Conservation (phyloP, 1,140 invertebrate species). For the Drosophila hydei region DNA sequence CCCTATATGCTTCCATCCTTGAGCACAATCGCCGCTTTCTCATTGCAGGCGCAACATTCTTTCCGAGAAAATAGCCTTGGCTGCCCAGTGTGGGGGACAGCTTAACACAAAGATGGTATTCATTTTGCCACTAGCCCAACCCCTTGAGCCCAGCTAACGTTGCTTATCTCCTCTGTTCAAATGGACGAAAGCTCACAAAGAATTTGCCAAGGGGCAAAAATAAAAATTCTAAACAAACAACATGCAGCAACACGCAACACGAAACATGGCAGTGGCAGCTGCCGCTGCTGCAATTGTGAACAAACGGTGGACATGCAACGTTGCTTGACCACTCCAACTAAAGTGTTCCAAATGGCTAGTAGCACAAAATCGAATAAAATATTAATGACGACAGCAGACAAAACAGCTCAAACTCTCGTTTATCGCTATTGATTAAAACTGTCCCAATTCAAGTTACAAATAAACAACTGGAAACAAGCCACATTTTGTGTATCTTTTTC, state of each 20-base stretch:
- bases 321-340: background rate
- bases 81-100: conserved; percentile 40
- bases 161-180: conserved; percentile 50
- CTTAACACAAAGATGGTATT: conserved; percentile 57
- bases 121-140: conserved; percentile 22
- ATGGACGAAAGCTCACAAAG: conserved; percentile 41
- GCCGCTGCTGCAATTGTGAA: conserved; percentile 25
- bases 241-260: conserved; percentile 36
- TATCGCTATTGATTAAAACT: background rate
- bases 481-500: background rate
- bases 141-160: conserved; percentile 6
- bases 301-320: conserved; percentile 55
- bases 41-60: conserved; percentile 47
- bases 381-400: background rate
- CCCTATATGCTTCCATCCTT: background rate
- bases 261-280: conserved; percentile 56
- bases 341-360: conserved; percentile 6
- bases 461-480: background rate
- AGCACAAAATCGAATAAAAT: background rate
- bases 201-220: conserved; percentile 46
- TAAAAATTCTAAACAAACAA: conserved; percentile 28
- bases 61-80: conserved; percentile 59
- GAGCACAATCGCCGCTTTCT: conserved; percentile 3
- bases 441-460: background rate
- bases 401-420: too few relatives aligned